Evolutionary conservation across 2,113 vertebrate genomes (phyloP).

Genomic region (Notothenia coriiceps): DNA sequence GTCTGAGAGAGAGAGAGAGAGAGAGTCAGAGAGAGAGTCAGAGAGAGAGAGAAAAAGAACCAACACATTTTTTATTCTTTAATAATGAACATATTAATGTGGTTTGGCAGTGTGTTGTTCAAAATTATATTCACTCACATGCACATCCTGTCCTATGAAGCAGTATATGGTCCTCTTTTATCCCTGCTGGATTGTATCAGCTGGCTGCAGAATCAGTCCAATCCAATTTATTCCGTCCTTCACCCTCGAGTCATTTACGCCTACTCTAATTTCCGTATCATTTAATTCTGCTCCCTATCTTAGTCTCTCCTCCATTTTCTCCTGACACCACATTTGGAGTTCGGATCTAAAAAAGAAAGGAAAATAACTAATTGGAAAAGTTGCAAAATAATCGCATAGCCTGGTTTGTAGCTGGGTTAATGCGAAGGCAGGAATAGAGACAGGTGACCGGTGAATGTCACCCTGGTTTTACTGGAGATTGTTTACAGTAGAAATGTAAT

Average conservation of each 20-base stretch:
- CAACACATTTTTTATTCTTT: background rate
- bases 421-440: slow-evolving; percentile 31
- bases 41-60: no score
- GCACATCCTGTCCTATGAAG: slow-evolving; percentile 18
- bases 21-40: no score
- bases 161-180: slow-evolving; percentile 35
- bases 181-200: slow-evolving; percentile 60
- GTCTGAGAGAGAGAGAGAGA: background rate
- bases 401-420: slow-evolving; percentile 6
- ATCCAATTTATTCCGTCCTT: slow-evolving; percentile 75
- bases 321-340: slow-evolving; percentile 51
- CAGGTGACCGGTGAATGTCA: slow-evolving; percentile 37
- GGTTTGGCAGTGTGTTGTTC: background rate
- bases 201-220: slow-evolving; percentile 62
- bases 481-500: background rate
- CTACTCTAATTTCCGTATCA: slow-evolving; percentile 69
- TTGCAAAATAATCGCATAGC: slow-evolving; percentile 15
- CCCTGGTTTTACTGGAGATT: slow-evolving; percentile 30
- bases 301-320: slow-evolving; percentile 48
- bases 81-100: slow-evolving; percentile 11
- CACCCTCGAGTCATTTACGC: slow-evolving; percentile 68
- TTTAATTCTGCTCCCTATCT: slow-evolving; percentile 71
- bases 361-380: slow-evolving; percentile 42
- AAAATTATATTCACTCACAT: background rate
- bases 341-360: slow-evolving; percentile 33